A percentile compares a stretch with the other conserved stretches of the same genome.
These are phyloP conservation scores for Syrrhaptes paradoxus DNA, from an alignment of 2,113 vertebrate genomes.

Conservation along the genomic window DNA sequence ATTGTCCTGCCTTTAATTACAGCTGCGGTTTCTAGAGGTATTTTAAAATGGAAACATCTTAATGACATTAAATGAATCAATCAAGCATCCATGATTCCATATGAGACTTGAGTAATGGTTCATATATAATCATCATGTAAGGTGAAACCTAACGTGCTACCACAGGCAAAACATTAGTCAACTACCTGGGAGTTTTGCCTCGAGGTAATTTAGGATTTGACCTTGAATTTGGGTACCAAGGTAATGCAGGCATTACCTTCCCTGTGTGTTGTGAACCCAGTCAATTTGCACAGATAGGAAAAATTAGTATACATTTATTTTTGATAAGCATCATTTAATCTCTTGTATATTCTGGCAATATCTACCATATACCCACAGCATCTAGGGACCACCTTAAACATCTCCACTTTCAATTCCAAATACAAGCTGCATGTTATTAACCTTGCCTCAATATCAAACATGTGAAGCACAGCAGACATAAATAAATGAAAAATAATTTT, in stretches of 20 bases:
- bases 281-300: neutral
- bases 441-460: slow-evolving; percentile 55
- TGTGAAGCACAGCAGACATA: neutral
- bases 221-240: slow-evolving; percentile 17
- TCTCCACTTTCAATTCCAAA: slow-evolving; percentile 5
- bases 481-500: slow-evolving; percentile 27
- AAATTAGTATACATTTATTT: slow-evolving; percentile 30
- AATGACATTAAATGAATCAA: neutral
- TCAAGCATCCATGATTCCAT: neutral
- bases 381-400: slow-evolving; percentile 23
- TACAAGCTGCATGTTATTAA: slow-evolving; percentile 39
- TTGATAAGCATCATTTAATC: slow-evolving; percentile 50
- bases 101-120: neutral
- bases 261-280: neutral
- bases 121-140: slow-evolving; percentile 11
- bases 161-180: slow-evolving; percentile 36
- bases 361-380: neutral
- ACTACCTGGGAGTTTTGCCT: neutral
- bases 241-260: neutral
- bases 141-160: neutral
- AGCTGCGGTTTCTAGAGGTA: neutral
- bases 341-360: slow-evolving; percentile 34
- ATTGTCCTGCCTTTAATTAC: neutral
- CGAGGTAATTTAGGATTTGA: slow-evolving; percentile 28
- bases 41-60: slow-evolving; percentile 23